Base-by-base conservation (phyloP, 2,797 vertebrate species). In the Bradypodion pumilum region DNA sequence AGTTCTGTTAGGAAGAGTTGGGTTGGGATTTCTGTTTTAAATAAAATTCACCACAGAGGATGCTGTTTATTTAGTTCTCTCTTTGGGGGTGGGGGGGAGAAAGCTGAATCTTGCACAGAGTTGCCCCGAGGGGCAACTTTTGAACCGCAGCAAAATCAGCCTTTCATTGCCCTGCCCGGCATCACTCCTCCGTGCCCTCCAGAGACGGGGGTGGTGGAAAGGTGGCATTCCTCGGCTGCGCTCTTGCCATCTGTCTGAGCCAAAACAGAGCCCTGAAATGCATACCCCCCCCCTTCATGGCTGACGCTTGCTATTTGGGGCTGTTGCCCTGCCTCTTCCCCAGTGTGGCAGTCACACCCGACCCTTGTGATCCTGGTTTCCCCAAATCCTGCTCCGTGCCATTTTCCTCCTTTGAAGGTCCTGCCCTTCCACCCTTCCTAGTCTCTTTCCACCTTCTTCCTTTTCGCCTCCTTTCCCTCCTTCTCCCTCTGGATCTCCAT, bases 151-250 rank as follows among this genome's bases (percentile, higher is more conserved):
- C 23, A 19, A 66, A 44, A 27, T 32, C n/a, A 3, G 27, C 7
- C 44, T n/a, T 56, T 42, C 59, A 40, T 59, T 80, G 25, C 90
- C 93, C 92, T 89, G 92, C 87, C 90, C 80, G 74, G 91, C 90
- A 89, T 49, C 83, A 12, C 81, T 65, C 83, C 78, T 85, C 74
- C 25, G 85, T 84, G 56, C 82, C 88, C 68, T 46, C 59, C 59
- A 21, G 35, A 35, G 40, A 29, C 1, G 8, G 49, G 25, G 40
- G n/a, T n/a, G 21, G 40, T 13, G 5, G n/a, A 60, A 52, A 78
- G 69, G 29, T 10, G 29, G 59, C 74, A 79, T 75, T 74, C n/a
- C 70, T 35, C 35, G 60, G 78, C 52, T 44, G 5, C 4, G 4
- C 15, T 15, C 81, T 69, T 27, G 40, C 21, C 23, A 37, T 37